Conservation (phyloP, 2,797 vertebrate genomes). For the Tenualosa ilisha region DNA sequence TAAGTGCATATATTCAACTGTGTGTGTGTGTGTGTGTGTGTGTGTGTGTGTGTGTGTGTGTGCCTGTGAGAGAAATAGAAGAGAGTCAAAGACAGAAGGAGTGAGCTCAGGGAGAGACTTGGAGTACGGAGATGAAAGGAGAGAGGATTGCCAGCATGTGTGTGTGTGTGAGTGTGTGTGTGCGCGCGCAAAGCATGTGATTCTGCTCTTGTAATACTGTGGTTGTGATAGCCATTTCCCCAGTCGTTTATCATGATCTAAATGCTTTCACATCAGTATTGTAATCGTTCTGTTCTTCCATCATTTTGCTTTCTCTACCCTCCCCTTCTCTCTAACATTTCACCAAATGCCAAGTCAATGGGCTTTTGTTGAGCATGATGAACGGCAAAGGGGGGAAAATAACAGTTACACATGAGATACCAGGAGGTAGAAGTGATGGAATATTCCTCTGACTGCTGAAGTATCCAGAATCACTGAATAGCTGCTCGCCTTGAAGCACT, state of each 20-base stretch:
- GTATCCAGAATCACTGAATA: not conserved
- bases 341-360: conserved; percentile 56
- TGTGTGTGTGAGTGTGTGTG: not conserved
- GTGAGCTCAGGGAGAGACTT: conserved; percentile 64
- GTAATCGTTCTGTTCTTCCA: conserved; percentile 54
- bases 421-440: conserved; percentile 35
- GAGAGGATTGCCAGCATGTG: not conserved
- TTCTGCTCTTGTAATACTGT: conserved; percentile 66
- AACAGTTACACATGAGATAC: conserved; percentile 21
- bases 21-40: conserved; percentile 28
- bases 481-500: not conserved
- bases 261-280: conserved; percentile 71
- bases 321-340: conserved; percentile 70
- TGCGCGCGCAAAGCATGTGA: conserved; percentile 65
- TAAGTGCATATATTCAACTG: not conserved
- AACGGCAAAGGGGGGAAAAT: conserved; percentile 44
- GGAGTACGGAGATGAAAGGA: conserved; percentile 9
- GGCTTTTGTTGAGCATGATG: conserved; percentile 29
- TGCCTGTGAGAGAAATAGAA: not conserved
- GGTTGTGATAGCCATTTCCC: conserved; percentile 76
- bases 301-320: conserved; percentile 46
- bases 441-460: conserved; percentile 28
- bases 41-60: conserved; percentile 24
- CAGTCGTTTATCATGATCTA: conserved; percentile 76
- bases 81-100: not conserved